Evolutionary conservation across 2,888 invertebrate genomes (phyloP), one percentile per base, ranked within the genome.

Genomic region (Prosopocoilus inquinatus): DNA sequence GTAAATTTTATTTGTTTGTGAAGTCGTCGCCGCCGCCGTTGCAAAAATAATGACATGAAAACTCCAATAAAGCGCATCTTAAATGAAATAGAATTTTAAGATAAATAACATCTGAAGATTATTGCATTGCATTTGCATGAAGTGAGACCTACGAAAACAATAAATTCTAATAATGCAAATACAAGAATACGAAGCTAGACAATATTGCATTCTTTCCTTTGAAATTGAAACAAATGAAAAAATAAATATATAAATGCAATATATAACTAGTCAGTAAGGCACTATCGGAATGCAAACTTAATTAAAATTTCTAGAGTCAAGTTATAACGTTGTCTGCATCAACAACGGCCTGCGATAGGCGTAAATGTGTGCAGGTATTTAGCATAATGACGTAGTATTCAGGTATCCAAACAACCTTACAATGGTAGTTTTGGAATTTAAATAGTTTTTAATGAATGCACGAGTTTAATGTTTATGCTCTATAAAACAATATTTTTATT

Each of bases 261-360:
- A 34, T 34, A 32, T 32, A 13, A 11, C 47, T 12, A 12, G 34
- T 33, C 47, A 46, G 32, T 12, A 15, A 32, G 47, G 41, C 47
- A 50, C 54, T 58, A 56, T 58, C 58, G 57, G 61, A 59, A 61
- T 59, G 55, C 53, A 55, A 59, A 59, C 57, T 61, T 59, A 60
- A 62, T 60, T 60, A 62, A 62, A 60, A 62, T 60, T 58, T 56
- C 47, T 60, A 20, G 35, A 44, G 50, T 46, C 50, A 36, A 51
- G 33, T 36, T 44, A 50, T 50, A 16, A 50, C 16, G 44, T 45
- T 13, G 44, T 46, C 35, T 15, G 51, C 44, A 15, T 41, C 41
- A 16, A 41, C 15, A 11, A 41, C 13, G 13, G 11, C 9, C 20
- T 11, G 41, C 41, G 41, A 16, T 41, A 16, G 41, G 41, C 41